phyloP scores from a whole-genome alignment of 1,140 invertebrate species.

The Microplitis demolitor region DNA sequence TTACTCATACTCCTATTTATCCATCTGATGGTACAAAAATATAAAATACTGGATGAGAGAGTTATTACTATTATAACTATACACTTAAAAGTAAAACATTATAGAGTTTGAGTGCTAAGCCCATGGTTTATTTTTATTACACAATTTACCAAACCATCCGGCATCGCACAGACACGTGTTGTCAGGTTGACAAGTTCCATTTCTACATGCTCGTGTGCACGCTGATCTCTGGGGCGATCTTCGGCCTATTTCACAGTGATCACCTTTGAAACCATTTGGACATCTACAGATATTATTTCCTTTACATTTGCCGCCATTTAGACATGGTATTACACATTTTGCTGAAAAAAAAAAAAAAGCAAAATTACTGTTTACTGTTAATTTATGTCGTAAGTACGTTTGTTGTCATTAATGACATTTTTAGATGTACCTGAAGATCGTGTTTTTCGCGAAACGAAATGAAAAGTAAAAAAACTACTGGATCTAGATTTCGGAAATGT shows the following conservation, averaged over 20 bases:
- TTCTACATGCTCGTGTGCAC: conserved; percentile 73
- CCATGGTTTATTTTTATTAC: conserved; percentile 67
- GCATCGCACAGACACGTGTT: conserved; percentile 74
- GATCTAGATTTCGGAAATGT: no score
- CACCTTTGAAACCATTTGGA: conserved; percentile 75
- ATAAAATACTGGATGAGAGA: no score
- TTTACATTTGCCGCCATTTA: conserved; percentile 83
- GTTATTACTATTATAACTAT: no score
- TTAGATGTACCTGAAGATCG: no score
- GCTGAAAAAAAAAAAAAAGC: conserved; percentile 62
- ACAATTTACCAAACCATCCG: conserved; percentile 75
- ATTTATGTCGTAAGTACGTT: no score
- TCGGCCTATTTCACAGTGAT: conserved; percentile 85
- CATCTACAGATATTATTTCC: conserved; percentile 86
- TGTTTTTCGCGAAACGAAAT: no score
- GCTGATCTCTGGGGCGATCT: conserved; percentile 68
- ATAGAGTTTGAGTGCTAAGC: conserved; percentile 36
- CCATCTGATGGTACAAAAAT: background rate
- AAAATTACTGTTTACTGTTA: background rate
- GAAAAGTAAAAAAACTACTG: no score
- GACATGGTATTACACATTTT: conserved; percentile 86
- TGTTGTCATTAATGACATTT: no score
- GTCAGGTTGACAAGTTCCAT: conserved; percentile 72
- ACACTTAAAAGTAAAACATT: background rate
- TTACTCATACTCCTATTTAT: background rate